Base-by-base conservation (phyloP, 1,140 invertebrate species). In the Neotoxoptera formosana region DNA sequence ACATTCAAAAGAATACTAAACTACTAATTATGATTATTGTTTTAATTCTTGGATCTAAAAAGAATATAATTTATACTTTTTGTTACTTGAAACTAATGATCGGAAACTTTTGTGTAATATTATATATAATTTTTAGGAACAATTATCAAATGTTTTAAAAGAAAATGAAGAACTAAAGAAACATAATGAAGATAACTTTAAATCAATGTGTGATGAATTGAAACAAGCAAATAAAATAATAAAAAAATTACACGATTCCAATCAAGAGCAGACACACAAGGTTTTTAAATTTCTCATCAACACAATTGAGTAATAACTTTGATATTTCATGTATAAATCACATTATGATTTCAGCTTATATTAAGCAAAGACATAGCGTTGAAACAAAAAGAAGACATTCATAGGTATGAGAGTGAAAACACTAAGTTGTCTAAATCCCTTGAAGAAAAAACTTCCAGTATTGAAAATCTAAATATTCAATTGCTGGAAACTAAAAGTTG, bases 171-270 rank as follows among this genome's bases (percentile, higher is more conserved):
- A 93, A n/a, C 23, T 93, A 45, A 93, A 93, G 41, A 93, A 93
- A 86, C 91, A 21, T 8, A 56, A 17, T 56, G 91, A 93, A 41
- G 91, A 45, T 25, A 53, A 51, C 23, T 41, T 84, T 17, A 84
- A 86, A 84, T 93, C 91, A 36, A 86, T 93, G 34, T 93, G 81
- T 56, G 91, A 93, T 86, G 91, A 93, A 53, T 56, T 93, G 14
- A 93, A 93, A 86, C 67, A 93, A 86, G 91, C 91, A 56, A 93
- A 93, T 93, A 93, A 86, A 93, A 93, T 93, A 53, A 93, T 93
- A 20, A 93, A 93, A 93, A 93, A 93, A 86, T 41, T 93, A n/a
- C 91, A 93, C 20, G 91, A 93, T 53, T 93, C 91, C 23, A 93
- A 93, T 93, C 76, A 93, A 0, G 91, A 93, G 11, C 91, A 93